Evolutionary conservation across 2,888 invertebrate genomes (phyloP), one percentile per base, ranked within the genome.

Genomic region (Chesias legatella): DNA sequence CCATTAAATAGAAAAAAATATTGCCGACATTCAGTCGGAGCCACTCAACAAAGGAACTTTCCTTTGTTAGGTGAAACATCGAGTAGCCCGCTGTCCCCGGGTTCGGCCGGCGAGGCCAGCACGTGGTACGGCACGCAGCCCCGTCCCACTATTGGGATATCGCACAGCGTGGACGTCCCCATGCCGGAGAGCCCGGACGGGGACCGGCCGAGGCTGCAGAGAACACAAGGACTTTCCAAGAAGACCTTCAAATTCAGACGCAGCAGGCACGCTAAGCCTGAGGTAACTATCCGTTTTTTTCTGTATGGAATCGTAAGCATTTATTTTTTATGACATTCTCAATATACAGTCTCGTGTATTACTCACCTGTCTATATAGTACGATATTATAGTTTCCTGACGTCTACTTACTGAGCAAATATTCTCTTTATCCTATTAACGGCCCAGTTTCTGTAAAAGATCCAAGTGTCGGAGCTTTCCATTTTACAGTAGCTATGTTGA

Each of bases 141-240:
- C n/a, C 48, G 54, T 1, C 39, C 42, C 91, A 91, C 40, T 1
- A 45, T 45, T 33, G 45, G 45, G 21, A 20, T 45, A 10, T 45
- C 45, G 60, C 78, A 69, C 24, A 80, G 60, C 46, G 35, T 62
- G 48, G 56, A 57, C 47, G 51, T 61, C 1, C 46, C 44, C 20
- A 36, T 22, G 49, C 49, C 31, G 2, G 67, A 60, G 23, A 58
- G 65, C 17, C 57, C 60, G 1, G 76, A 67, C 8, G 33, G 32
- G 1, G 92, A 92, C 10, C 67, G 89, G 67, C 93, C 94, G 21
- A 89, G 96, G 3, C 90, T 98, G 41, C 98, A 98, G 70, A 91
- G 98, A 10, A 94, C 97, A 37, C 98, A 97, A 81, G 97, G 96
- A 22, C 97, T 96, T 67, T 98, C 97, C 63, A 92, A 98, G 61